A percentile compares a stretch with the other conserved stretches of the same genome.
Conservation (phyloP, 1,140 invertebrate genomes). For the Thalassaphorura encarpata region DNA sequence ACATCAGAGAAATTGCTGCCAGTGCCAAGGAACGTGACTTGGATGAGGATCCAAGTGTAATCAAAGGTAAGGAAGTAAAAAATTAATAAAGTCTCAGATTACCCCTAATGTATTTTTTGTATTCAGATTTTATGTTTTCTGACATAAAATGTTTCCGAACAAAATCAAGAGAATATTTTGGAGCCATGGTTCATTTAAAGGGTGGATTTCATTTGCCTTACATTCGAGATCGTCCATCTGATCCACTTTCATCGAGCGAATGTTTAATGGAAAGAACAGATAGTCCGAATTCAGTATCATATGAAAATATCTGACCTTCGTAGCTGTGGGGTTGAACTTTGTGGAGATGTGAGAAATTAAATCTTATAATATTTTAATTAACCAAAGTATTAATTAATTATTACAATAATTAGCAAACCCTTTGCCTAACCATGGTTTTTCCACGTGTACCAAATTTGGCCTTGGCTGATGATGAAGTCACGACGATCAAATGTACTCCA, state of each 20-base stretch:
- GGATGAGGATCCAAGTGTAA: no score
- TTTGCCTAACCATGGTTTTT: constrained; percentile 31
- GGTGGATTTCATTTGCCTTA: constrained; percentile 29
- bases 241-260: constrained; percentile 20
- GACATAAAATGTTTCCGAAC: constrained; percentile 30
- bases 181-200: constrained; percentile 27
- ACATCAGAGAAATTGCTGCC: no score
- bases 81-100: no score
- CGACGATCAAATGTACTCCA: constrained; percentile 29
- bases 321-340: constrained; percentile 29
- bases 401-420: constrained; percentile 12
- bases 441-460: constrained; percentile 28
- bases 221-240: constrained; percentile 26
- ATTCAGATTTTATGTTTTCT: constrained; percentile 28
- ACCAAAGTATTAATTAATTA: not conserved
- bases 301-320: constrained; percentile 22
- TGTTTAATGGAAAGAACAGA: constrained; percentile 15
- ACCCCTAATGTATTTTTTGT: no score
- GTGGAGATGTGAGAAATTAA: constrained; percentile 20
- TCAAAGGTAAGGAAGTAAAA: no score
- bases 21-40: no score
- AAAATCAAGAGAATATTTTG: constrained; percentile 25
- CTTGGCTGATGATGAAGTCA: constrained; percentile 31
- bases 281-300: constrained; percentile 9
- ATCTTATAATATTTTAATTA: no score